Evolutionary conservation across 2,888 invertebrate species (phyloP), one percentile per base, ranked within the genome.

Genomic region (Rhorus exstirpatorius): DNA sequence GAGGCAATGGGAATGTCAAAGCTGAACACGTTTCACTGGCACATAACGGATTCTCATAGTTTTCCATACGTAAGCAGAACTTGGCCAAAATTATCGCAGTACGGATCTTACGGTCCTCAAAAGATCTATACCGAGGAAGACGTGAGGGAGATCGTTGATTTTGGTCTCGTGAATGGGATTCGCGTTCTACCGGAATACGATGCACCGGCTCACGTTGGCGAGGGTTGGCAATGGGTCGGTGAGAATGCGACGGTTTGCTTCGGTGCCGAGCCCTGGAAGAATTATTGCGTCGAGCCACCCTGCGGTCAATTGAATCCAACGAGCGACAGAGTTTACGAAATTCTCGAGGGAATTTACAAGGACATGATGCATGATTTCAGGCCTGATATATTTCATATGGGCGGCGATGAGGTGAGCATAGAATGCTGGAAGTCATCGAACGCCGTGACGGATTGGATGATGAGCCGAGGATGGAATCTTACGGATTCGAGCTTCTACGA

Each of bases 11-110:
- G 97, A 0, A 95, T 96, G 90, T 97, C 97, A 31, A 99, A 99
- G 92, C 91, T 99, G 88, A 99, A 99, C 91, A 97, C 97, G 0
- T 97, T 99, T 93, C 99, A 99, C 90, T 99, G 98, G 98, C 97
- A 98, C 89, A 97, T 98, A 70, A 97, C 97, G 0, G 99, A 99
- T 93, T 97, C 97, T 17, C 98, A 98, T 85, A 98, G 98, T 87
- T 99, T 99, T 91, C 99, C 99, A 0, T 96, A 97, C 89, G 96
- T 96, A 76, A 95, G 97, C 0, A 94, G 94, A 88, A 95, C 95
- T n/a, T 94, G 95, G 83, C 97, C 97, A 0, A 94, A 96, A 58
- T 92, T 98, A 10, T 94, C 96, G 2, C 95, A 95, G 85, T 94
- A 96, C 17, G 99, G 99, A 0, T 97, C 98, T 3, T 97, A 97